Conservation (phyloP, 2,113 vertebrate species). For the Gymnarchus niloticus region DNA sequence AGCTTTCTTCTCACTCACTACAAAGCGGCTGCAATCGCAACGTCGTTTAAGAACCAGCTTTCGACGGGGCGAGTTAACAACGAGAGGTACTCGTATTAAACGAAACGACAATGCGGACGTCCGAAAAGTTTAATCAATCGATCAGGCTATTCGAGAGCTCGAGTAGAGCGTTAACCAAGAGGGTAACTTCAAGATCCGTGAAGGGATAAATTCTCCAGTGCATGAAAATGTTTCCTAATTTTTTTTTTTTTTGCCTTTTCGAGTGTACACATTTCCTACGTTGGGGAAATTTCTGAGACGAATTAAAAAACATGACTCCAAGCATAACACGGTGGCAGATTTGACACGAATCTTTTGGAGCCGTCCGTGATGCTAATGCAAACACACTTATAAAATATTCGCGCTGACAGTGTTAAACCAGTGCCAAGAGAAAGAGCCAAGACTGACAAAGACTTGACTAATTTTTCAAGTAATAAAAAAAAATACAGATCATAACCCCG, state of each 20-base stretch:
- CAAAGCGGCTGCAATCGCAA: not conserved
- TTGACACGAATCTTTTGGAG: not conserved
- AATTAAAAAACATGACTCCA: not conserved
- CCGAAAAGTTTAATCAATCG: not conserved
- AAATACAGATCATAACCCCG: too few relatives aligned
- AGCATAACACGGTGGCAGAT: not conserved
- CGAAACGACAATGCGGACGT: not conserved
- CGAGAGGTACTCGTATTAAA: not conserved
- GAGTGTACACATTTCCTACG: not conserved
- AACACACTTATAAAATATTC: too few relatives aligned
- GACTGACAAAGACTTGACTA: too few relatives aligned
- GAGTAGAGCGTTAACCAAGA: not conserved
- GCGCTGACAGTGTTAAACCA: not conserved
- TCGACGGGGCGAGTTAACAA: not conserved
- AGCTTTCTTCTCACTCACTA: constrained; percentile 29
- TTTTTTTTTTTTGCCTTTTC: too few relatives aligned
- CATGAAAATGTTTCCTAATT: not conserved
- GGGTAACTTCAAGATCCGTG: too few relatives aligned
- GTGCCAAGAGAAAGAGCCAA: not conserved
- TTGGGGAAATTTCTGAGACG: not conserved
- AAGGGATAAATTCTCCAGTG: not conserved
- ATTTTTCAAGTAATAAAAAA: too few relatives aligned
- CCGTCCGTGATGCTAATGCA: not conserved
- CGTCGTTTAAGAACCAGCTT: not conserved
- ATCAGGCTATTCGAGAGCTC: too few relatives aligned